Base-by-base conservation (phyloP, 2,888 invertebrate genomes). In the Tetropium fuscum region DNA sequence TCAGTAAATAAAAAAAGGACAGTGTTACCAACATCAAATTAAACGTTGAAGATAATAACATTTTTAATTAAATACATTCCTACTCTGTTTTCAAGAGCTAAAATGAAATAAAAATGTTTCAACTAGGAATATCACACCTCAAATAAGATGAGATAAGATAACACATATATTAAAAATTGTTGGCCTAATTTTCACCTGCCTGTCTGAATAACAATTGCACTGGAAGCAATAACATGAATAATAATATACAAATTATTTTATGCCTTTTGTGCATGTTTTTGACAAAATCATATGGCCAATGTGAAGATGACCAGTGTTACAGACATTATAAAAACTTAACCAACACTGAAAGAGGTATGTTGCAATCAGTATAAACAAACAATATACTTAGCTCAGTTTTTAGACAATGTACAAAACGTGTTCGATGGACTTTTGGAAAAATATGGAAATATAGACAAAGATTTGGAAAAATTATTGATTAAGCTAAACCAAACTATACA, bases 391-490 rank as follows among this genome's bases (percentile, higher is more conserved):
- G n/a, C 2, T 3, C n/a, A 44, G 15, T 15, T 36, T 44, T 36
- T 11, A 48, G 36, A 16, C 1, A 18, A 25, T 47, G 44, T 47
- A 27, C 45, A 56, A 53, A 45, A 41, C 18, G 41, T 49, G 16
- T 48, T 38, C 11, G 53, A 61, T n/a, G 22, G n/a, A 32, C 25
- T 61, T 3, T 53, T 61, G 25, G 34, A 43, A 8, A 57, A 57
- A 20, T 61, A 61, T 18, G 60, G 53, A 19, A 51, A 60, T 44
- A 38, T 57, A 2, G n/a, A 36, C 6, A 22, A 18, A 10, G 20
- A 41, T n/a, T 20, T 61, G 19, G 27, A 48, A 43, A 20, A 48
- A 27, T 11, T 53, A 30, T 30, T 60, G 6, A 20, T 15, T n/a
- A 49, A 36, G 36, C 15, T 60, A 1, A 48, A 47, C 10, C 10